Evolutionary conservation across 2,113 vertebrate genomes (phyloP).

Genomic region (Chlamydotis undulata): DNA sequence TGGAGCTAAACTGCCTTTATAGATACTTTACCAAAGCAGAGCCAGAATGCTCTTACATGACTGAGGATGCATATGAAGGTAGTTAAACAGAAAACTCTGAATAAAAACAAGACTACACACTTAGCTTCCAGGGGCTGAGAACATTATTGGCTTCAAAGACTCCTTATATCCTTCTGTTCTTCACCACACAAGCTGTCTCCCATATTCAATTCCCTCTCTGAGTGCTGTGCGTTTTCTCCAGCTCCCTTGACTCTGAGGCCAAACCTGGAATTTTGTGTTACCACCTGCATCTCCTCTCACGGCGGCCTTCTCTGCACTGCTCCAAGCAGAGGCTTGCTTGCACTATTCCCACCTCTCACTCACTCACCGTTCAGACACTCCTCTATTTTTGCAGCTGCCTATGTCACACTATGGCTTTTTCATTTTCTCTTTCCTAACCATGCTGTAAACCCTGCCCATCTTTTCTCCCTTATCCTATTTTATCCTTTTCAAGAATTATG

Average conservation of each 20-base stretch:
- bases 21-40: neutral
- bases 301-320: neutral
- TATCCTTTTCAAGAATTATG: neutral
- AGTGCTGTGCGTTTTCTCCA: neutral
- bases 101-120: neutral
- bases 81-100: neutral
- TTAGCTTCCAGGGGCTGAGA: neutral
- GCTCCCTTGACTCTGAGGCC: neutral
- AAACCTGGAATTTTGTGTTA: neutral
- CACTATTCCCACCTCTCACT: neutral
- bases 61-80: neutral
- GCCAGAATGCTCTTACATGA: neutral
- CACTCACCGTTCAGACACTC: fast-evolving
- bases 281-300: fast-evolving
- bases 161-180: neutral
- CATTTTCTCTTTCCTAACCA: neutral
- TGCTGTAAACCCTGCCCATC: neutral
- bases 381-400: neutral
- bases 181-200: neutral
- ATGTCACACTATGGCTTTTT: fast-evolving
- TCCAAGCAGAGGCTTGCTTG: neutral
- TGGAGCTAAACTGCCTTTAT: neutral
- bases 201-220: neutral
- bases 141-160: neutral
- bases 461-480: neutral